Percentiles rank a stretch among this genome's conserved stretches.
These are phyloP conservation scores for Isaurus tuberculatus DNA, from an alignment of 92 coral and sea anemone genomes.

Conservation along the genomic window DNA sequence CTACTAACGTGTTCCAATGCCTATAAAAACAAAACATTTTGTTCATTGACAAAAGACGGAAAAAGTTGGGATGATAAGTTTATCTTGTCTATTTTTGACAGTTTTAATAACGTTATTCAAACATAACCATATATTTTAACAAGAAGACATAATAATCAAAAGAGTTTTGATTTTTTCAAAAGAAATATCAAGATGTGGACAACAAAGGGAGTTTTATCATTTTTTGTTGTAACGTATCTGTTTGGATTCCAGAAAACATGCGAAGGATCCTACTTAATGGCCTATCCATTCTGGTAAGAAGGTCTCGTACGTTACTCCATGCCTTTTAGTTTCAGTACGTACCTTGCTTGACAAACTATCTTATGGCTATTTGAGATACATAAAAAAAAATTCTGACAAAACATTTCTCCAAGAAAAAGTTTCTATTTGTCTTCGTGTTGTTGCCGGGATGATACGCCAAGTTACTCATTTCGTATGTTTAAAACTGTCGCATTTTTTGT, in stretches of 20 bases:
- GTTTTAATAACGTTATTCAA: neutral
- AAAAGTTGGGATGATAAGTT: neutral
- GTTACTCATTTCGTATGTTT: too few species aligned
- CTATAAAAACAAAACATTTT: neutral
- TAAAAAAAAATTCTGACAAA: too few species aligned
- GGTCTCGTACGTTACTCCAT: neutral
- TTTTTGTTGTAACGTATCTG: neutral
- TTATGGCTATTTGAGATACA: too few species aligned
- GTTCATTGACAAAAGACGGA: neutral
- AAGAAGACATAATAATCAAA: neutral
- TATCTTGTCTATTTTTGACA: neutral
- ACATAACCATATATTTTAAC: neutral
- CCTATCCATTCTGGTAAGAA: slow-evolving; percentile 35
- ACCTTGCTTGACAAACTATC: neutral
- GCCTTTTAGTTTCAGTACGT: neutral
- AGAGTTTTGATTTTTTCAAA: neutral
- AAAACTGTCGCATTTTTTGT: too few species aligned
- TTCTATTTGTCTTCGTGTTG: neutral
- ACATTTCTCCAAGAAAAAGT: too few species aligned
- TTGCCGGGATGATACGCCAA: too few species aligned
- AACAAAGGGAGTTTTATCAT: slow-evolving; percentile 5
- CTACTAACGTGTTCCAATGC: neutral
- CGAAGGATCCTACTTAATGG: slow-evolving; percentile 12
- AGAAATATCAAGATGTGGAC: neutral
- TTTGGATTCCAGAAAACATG: slow-evolving; percentile 8